phyloP scores from a whole-genome alignment of 2,888 invertebrate species.

The Rotaria socialis region DNA sequence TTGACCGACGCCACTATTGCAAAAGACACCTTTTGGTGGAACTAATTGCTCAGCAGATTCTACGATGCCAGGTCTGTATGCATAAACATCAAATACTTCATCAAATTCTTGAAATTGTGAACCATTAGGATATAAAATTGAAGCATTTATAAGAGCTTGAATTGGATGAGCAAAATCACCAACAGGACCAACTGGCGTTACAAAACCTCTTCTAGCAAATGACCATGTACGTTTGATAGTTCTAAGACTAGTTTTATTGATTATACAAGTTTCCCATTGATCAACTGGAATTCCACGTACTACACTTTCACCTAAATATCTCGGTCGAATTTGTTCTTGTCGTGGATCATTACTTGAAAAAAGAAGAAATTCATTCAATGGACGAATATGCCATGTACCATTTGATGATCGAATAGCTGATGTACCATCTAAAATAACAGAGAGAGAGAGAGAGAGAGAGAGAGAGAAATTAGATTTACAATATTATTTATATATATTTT shows the following conservation, averaged over 20 bases:
- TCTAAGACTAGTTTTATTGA: background rate
- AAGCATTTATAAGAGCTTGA: background rate
- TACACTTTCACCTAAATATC: background rate
- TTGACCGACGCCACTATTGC: background rate
- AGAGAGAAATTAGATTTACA: background rate
- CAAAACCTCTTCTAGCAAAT: background rate
- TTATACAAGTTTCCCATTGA: background rate
- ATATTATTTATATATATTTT: background rate
- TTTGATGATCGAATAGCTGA: background rate
- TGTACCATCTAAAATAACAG: background rate
- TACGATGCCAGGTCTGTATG: background rate
- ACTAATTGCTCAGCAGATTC: background rate
- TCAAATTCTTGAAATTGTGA: background rate
- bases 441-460: background rate
- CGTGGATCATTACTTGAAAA: background rate
- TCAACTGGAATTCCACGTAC: slow-evolving; percentile 30
- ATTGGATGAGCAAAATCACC: background rate
- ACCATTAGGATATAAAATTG: background rate
- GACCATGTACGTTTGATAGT: background rate
- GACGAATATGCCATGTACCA: background rate
- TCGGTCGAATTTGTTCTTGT: background rate
- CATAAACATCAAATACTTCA: background rate
- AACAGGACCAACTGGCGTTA: background rate
- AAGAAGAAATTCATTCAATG: background rate
- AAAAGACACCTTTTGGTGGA: slow-evolving; percentile 10